Conservation (phyloP, 2,888 invertebrate genomes). For the Acleris literana region DNA sequence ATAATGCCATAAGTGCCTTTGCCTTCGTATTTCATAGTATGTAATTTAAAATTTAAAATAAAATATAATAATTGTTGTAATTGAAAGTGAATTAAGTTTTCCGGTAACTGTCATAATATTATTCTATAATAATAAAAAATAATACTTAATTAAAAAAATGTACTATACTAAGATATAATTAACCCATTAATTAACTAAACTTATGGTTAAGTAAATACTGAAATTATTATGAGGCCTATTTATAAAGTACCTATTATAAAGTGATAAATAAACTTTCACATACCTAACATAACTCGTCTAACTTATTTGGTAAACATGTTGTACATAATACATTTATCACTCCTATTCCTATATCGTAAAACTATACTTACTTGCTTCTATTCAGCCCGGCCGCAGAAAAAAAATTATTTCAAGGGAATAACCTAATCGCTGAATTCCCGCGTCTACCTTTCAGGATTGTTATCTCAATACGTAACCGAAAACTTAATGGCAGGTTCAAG, state of each 20-base stretch:
- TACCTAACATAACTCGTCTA: neutral
- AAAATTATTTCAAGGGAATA: neutral
- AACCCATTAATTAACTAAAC: too few species aligned
- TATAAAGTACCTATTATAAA: neutral
- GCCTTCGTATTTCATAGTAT: neutral
- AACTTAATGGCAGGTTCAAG: slow-evolving; percentile 22
- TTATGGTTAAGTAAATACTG: neutral
- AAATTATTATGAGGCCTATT: neutral
- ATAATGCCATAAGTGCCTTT: slow-evolving; percentile 19
- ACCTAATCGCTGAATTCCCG: neutral
- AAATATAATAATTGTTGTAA: neutral
- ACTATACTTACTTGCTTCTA: too few species aligned
- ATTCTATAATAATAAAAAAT: neutral
- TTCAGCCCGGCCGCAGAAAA: too few species aligned
- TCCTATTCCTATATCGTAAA: too few species aligned
- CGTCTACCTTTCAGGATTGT: slow-evolving; percentile 4
- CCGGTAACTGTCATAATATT: too few species aligned
- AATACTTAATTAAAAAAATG: neutral
- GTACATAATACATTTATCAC: neutral
- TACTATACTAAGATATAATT: neutral
- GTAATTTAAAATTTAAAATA: too few species aligned
- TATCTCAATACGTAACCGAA: slow-evolving; percentile 8
- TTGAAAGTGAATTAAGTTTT: neutral
- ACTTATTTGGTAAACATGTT: neutral
- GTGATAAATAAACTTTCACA: slow-evolving; percentile 3